A percentile compares a stretch with the other conserved stretches of the same genome.
Conservation (phyloP, 1,140 invertebrate species). For the Drosophila erecta region DNA sequence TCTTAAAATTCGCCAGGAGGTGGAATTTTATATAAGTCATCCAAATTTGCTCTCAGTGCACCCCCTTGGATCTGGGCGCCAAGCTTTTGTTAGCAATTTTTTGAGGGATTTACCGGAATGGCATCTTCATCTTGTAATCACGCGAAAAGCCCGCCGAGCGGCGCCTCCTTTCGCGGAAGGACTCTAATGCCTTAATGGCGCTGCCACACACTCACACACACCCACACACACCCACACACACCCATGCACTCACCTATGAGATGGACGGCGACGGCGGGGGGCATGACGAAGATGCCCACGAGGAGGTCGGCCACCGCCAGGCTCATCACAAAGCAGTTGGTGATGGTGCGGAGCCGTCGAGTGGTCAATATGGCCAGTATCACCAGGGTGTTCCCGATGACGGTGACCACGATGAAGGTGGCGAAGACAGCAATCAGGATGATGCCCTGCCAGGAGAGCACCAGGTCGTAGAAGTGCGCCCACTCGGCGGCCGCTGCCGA, state of each 20-base stretch:
- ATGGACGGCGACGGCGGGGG: constrained; percentile 92
- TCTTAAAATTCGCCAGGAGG: too few relatives aligned
- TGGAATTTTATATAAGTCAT: too few relatives aligned
- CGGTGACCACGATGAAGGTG: constrained; percentile 87
- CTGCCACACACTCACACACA: background rate
- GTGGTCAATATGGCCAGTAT: constrained; percentile 96
- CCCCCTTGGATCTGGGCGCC: background rate
- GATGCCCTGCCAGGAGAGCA: constrained; percentile 80
- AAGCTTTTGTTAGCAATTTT: constrained; percentile 49
- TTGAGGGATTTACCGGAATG: constrained; percentile 47
- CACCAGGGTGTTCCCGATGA: constrained; percentile 95
- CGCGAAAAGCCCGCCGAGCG: constrained; percentile 40
- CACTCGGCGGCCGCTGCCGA: constrained; percentile 75
- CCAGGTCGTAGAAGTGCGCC: constrained; percentile 80
- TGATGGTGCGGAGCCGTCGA: constrained; percentile 94
- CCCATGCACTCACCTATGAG: constrained; percentile 86
- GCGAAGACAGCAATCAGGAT: constrained; percentile 85
- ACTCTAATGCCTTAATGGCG: constrained; percentile 33
- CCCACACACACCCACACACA: background rate
- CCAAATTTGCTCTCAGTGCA: constrained; percentile 2
- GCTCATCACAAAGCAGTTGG: constrained; percentile 97
- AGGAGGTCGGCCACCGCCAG: constrained; percentile 95
- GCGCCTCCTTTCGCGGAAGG: constrained; percentile 33
- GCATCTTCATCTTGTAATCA: constrained; percentile 53
- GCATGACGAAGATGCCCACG: constrained; percentile 97